These are phyloP conservation scores for Eurystomus gularis DNA, from an alignment of 2,113 vertebrate species.

Conservation along the genomic window DNA sequence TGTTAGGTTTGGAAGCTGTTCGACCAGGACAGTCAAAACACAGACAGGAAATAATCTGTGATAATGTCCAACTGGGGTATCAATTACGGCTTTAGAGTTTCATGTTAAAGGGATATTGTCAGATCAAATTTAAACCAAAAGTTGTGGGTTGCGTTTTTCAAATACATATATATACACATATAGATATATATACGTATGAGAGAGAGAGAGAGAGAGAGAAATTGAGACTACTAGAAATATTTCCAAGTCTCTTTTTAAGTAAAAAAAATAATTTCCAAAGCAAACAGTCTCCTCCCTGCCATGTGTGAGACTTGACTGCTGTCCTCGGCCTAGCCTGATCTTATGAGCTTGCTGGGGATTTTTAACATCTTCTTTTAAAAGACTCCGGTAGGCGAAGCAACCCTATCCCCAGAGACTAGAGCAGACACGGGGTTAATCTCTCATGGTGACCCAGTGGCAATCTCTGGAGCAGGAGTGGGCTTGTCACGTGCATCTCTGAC, in stretches of 20 bases:
- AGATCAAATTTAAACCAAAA: slow-evolving; percentile 63
- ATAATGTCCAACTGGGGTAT: slow-evolving; percentile 69
- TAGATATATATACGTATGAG: not conserved
- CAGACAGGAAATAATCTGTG: slow-evolving; percentile 74
- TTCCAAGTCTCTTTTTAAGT: not conserved
- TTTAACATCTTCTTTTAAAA: not conserved
- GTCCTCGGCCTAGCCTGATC: not conserved
- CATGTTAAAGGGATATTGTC: slow-evolving; percentile 63
- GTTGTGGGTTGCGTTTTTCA: slow-evolving; percentile 4
- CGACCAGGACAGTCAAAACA: slow-evolving; percentile 75
- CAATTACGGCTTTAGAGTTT: slow-evolving; percentile 63
- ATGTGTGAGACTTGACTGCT: not conserved
- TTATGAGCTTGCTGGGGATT: not conserved
- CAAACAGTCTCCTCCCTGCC: slow-evolving; percentile 20
- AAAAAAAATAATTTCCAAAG: slow-evolving; percentile 1
- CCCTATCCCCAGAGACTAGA: not conserved
- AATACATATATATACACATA: not conserved
- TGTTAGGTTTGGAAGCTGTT: slow-evolving; percentile 71
- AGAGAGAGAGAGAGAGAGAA: not conserved
- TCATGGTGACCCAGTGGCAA: rapidly evolving
- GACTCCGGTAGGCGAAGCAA: not conserved
- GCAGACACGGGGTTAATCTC: not conserved
- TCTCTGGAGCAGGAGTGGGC: not conserved
- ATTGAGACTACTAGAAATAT: slow-evolving; percentile 11
- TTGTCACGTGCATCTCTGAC: not conserved